phyloP scores from a whole-genome alignment of 1,140 invertebrate genomes.

The Saxidomus purpurata region DNA sequence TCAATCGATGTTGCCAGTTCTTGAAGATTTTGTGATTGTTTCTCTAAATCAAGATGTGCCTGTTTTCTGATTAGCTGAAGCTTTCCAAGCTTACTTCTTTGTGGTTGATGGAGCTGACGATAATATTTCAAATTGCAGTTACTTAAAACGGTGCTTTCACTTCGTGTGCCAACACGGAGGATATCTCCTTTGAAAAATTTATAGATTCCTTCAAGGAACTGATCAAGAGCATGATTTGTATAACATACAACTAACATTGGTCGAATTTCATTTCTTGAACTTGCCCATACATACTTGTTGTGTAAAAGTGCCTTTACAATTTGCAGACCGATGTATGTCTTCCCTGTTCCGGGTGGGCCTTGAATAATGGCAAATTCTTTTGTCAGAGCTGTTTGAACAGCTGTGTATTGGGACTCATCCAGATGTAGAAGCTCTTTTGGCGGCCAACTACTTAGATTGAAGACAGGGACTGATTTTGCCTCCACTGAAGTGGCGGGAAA shows the following conservation, averaged over 20 bases:
- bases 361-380: constrained; percentile 91
- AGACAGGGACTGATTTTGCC: constrained; percentile 11
- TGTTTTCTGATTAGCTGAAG: background rate
- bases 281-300: constrained; percentile 78
- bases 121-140: constrained; percentile 20
- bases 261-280: background rate
- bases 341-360: constrained; percentile 87
- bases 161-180: constrained; percentile 91
- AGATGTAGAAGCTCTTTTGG: constrained; percentile 74
- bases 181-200: constrained; percentile 84
- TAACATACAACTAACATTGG: constrained; percentile 94
- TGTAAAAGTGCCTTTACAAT: constrained; percentile 84
- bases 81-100: background rate
- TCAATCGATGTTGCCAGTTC: constrained; percentile 2
- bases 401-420: constrained; percentile 86
- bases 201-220: constrained; percentile 92
- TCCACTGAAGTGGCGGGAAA: background rate
- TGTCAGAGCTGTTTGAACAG: constrained; percentile 86
- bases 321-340: constrained; percentile 85
- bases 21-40: background rate
- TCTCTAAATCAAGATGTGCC: background rate
- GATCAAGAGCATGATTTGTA: constrained; percentile 96
- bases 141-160: constrained; percentile 55
- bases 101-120: background rate
- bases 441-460: constrained; percentile 74